Percentiles rank a stretch among this genome's conserved stretches.
phyloP scores from a whole-genome alignment of 2,113 vertebrate species.

The Platichthys stellatus region DNA sequence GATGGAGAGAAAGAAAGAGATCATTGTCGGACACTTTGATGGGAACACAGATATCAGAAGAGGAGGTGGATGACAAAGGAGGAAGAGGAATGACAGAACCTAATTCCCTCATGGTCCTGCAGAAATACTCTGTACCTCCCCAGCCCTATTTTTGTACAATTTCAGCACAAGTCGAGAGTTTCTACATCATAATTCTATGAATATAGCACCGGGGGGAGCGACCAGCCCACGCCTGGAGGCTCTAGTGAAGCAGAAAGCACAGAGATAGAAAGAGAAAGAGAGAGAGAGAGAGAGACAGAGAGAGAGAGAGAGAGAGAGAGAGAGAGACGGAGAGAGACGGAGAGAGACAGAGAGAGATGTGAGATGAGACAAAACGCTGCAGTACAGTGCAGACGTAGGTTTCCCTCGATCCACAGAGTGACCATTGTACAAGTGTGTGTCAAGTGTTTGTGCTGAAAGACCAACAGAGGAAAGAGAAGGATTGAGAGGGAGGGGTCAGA shows the following conservation, averaged over 20 bases:
- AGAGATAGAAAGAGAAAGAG: background rate
- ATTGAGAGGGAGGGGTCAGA: background rate
- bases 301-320: background rate
- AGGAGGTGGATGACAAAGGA: conserved; percentile 44
- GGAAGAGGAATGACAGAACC: background rate
- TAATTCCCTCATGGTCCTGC: background rate
- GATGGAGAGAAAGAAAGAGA: conserved; percentile 38
- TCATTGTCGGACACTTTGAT: conserved; percentile 62
- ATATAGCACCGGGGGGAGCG: conserved; percentile 31
- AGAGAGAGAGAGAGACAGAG: conserved; percentile 25
- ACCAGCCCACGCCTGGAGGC: conserved; percentile 9
- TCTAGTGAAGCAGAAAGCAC: conserved; percentile 8
- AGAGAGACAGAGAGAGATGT: conserved; percentile 16
- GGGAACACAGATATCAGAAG: conserved; percentile 54
- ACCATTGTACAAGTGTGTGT: conserved; percentile 76
- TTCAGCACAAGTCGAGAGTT: conserved; percentile 19
- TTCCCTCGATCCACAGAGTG: conserved; percentile 63
- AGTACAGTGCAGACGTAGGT: conserved; percentile 63
- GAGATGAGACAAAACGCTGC: conserved; percentile 33
- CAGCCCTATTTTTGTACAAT: conserved; percentile 12
- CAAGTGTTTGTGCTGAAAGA: conserved; percentile 66
- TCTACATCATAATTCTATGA: conserved; percentile 35
- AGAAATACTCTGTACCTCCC: background rate
- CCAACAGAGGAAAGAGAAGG: conserved; percentile 52
- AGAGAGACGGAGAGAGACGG: conserved; percentile 8